Base-by-base conservation (phyloP, 2,888 invertebrate species). In the Amiota communis region DNA sequence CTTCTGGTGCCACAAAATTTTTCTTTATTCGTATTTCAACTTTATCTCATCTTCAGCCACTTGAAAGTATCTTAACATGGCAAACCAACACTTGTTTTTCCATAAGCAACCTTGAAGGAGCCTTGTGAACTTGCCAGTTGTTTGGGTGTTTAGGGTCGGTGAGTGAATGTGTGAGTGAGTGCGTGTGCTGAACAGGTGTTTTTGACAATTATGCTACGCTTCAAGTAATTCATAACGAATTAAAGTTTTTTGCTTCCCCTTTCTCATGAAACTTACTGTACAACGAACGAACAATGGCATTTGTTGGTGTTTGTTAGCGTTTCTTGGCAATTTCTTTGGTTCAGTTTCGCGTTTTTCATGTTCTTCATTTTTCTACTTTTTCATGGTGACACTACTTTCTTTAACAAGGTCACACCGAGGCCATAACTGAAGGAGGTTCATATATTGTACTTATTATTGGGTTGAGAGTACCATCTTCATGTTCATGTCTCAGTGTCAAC, bases 161-260 rank as follows among this genome's bases (percentile, higher is more conserved):
- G n/a, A n/a, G 23, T 23, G 23, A 3, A 3, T 23, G 36, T 4
- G 36, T 36, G 36, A 36, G 8, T 36, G 36, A 59, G 20, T 59
- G 57, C 64, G 71, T 53, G 64, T 63, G 71, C 56, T 59, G 53
- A 61, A 64, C 71, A 71, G 71, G 56, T 71, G 71, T 71, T 71
- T 51, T 20, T 56, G 53, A 53, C 71, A 71, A 71, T 71, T 71
- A 71, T 49, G 67, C 51, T n/a, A 51, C 53, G 67, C 67, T 68
- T 68, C 67, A 68, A 68, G 67, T 68, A 51, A 68, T 53, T 51
- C 67, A 68, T 68, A 68, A 68, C 67, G 67, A 53, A 68, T 68
- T 68, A 51, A 51, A 68, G 51, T 53, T 51, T 68, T 23, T 49
- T 68, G 49, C 51, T 20, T 53, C 4, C 2, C 10, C 59, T 3